Evolutionary conservation across 2,797 vertebrate genomes (phyloP).

Genomic region (Catostomus latipinnis): DNA sequence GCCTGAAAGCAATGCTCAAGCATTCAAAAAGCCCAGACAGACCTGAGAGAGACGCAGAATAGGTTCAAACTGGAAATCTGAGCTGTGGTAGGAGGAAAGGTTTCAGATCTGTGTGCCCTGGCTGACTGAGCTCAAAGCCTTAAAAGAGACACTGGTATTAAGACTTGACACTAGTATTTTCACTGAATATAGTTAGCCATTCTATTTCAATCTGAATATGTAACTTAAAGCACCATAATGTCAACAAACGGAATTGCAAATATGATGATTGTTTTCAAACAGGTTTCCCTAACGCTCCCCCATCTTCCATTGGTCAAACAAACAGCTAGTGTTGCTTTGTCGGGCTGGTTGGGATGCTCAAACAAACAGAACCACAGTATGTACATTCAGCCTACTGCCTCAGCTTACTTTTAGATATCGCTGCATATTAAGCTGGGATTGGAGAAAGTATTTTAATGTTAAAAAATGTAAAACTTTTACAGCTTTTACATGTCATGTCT

Average conservation of each 20-base stretch:
- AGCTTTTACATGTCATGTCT: background rate
- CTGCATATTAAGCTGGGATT: no score
- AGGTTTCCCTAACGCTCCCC: no score
- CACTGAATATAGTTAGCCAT: background rate
- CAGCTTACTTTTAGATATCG: no score
- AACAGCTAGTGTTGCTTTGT: no score
- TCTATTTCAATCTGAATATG: background rate
- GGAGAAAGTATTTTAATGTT: no score
- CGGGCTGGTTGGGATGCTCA: no score
- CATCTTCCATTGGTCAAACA: no score
- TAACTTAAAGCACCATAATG: background rate
- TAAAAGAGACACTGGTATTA: background rate
- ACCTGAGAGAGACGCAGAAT: conserved; percentile 1
- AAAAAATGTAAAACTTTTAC: no score
- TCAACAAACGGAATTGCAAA: no score
- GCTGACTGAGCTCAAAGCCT: conserved; percentile 14
- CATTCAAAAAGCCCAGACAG: conserved; percentile 27
- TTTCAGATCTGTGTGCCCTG: conserved; percentile 3
- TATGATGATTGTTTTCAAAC: no score
- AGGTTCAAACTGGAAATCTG: conserved; percentile 15
- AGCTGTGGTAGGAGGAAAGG: conserved; percentile 9
- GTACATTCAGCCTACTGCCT: no score
- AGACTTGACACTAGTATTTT: background rate
- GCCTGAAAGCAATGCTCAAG: conserved; percentile 9
- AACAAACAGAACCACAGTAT: no score